These are phyloP conservation scores for Euwallacea similis DNA, from an alignment of 1,140 invertebrate genomes.

Conservation along the genomic window DNA sequence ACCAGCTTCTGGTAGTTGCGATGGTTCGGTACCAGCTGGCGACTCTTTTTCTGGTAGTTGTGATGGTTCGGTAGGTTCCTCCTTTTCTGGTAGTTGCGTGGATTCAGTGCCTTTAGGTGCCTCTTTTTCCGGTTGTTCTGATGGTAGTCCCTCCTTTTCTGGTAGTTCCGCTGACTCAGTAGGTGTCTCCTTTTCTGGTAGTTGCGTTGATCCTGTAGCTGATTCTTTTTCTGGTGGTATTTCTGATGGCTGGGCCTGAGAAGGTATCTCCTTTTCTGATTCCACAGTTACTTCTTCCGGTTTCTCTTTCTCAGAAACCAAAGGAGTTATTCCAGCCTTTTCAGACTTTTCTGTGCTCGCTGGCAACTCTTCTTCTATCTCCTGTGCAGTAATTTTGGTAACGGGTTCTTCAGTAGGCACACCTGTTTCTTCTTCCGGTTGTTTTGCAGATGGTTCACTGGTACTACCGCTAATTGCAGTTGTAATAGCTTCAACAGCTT, in stretches of 20 bases:
- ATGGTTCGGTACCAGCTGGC: too few relatives aligned
- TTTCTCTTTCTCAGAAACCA: slow-evolving; percentile 19
- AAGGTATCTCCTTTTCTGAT: too few relatives aligned
- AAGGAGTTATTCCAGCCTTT: slow-evolving; percentile 12
- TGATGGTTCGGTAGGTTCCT: neutral
- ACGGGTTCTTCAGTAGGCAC: slow-evolving; percentile 2
- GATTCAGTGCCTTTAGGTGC: too few relatives aligned
- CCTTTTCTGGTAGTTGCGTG: neutral
- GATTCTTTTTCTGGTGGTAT: slow-evolving; percentile 6
- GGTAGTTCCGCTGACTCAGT: neutral
- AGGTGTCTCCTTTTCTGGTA: too few relatives aligned
- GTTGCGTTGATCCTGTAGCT: too few relatives aligned
- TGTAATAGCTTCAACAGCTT: slow-evolving; percentile 33
- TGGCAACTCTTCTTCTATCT: slow-evolving; percentile 17
- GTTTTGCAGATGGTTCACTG: slow-evolving; percentile 21
- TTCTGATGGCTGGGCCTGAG: too few relatives aligned
- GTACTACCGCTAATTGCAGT: slow-evolving; percentile 23
- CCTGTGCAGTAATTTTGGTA: slow-evolving; percentile 14
- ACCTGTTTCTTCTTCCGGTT: slow-evolving; percentile 22
- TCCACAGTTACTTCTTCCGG: slow-evolving; percentile 13
- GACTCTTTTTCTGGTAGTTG: too few relatives aligned
- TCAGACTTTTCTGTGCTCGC: slow-evolving; percentile 12
- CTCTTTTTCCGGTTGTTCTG: slow-evolving; percentile 40
- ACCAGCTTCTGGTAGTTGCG: too few relatives aligned
- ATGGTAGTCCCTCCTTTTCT: slow-evolving; percentile 7